Base-by-base conservation (phyloP, 2,888 invertebrate species). In the Andrena fulva region DNA sequence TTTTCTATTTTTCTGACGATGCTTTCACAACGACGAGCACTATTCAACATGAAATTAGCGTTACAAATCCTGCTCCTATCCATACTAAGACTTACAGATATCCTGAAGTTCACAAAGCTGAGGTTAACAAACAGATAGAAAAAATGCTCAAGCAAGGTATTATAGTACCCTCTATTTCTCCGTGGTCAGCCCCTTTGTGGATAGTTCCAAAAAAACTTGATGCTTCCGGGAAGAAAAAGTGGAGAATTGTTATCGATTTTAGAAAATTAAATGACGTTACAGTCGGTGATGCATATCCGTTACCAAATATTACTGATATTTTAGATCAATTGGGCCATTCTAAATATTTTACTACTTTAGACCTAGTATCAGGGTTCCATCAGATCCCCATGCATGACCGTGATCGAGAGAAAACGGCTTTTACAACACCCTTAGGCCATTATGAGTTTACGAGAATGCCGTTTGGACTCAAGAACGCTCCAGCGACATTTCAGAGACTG, bases 1-100 rank as follows among this genome's bases (percentile, higher is more conserved):
- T 73, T 35, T 66, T 73, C 56, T 31, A 66, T 42, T 48, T 73
- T 0, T 27, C 64, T 1, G 35, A 54, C 10, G 73, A 66, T 42
- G 12, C 8, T 12, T 10, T 73, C 42, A 66, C 27, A 6, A 12
- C 20, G 0, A 59, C 64, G 2, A 29, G 4, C 7, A 10, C 64
- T 0, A 73, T 66, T n/a, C 12, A 31, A 31, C 73, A 73, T 20
- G 48, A 66, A 27, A 66, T 73, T 4, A 54, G 29, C 6, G 42
- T 54, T 12, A 73, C 56, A 8, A 20, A 73, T n/a, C 54, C 35
- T 10, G 29, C 35, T 27, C 64, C 56, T 24, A 50, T 67, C 10
- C 60, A 66, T 27, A 50, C 24, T 4, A 69, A 66, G n/a, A 50
- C 66, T 4, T 66, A 50, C 27, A 24, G 64, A 64, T 64, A 64